Percentiles rank a stretch among this genome's conserved stretches.
Conservation (phyloP, 2,113 vertebrate species). For the Pelvicachromis taeniatus region DNA sequence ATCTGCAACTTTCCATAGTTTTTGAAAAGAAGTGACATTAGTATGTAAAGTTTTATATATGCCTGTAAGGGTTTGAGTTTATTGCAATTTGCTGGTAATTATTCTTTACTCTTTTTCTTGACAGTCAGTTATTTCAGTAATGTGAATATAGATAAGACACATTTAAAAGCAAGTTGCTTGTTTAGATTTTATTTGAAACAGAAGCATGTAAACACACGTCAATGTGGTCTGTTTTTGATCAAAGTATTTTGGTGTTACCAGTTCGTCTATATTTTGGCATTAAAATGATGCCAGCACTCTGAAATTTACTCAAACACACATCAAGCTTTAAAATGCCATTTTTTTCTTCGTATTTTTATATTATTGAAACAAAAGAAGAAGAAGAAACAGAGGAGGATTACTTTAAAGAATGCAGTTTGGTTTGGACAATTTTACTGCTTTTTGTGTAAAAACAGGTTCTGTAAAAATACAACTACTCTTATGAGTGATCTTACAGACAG, state of each 20-base stretch:
- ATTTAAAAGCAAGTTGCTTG: background rate
- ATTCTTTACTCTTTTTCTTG: background rate
- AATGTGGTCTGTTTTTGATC: too few relatives aligned
- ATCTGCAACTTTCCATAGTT: background rate
- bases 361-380: too few relatives aligned
- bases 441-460: background rate
- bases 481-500: background rate
- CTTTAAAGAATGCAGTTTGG: background rate
- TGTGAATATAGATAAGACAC: too few relatives aligned
- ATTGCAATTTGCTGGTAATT: background rate
- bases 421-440: background rate
- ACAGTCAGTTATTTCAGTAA: background rate
- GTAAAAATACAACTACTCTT: background rate
- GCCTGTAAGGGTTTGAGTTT: background rate
- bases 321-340: background rate
- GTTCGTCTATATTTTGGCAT: too few relatives aligned
- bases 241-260: too few relatives aligned
- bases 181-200: too few relatives aligned
- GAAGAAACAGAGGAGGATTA: too few relatives aligned
- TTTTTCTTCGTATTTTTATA: too few relatives aligned
- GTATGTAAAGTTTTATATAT: background rate
- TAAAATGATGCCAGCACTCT: background rate
- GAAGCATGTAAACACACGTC: too few relatives aligned
- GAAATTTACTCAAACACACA: background rate
- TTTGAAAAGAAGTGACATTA: background rate